Evolutionary conservation across 2,888 invertebrate species (phyloP).

Genomic region (Ophion obscuratus): DNA sequence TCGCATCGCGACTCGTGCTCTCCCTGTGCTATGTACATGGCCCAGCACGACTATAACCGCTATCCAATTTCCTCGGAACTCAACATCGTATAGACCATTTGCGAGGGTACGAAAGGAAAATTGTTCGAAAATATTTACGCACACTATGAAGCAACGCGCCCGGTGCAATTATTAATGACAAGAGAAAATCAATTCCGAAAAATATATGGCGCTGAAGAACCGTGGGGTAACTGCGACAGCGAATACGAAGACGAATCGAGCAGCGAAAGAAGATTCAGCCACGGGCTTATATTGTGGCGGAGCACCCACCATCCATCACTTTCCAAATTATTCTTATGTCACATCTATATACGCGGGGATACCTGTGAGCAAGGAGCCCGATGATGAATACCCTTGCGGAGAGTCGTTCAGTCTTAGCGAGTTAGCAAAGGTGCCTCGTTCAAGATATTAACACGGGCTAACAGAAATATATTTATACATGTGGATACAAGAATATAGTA

Average conservation of each 20-base stretch:
- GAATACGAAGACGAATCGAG: slow-evolving; percentile 39
- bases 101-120: background rate
- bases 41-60: too few species aligned
- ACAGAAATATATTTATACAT: slow-evolving; percentile 8
- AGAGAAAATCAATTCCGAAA: background rate
- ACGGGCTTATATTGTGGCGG: slow-evolving; percentile 30
- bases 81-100: background rate
- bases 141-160: background rate
- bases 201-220: slow-evolving; percentile 2
- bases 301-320: slow-evolving; percentile 51
- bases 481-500: slow-evolving; percentile 11
- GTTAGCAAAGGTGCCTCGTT: slow-evolving; percentile 36
- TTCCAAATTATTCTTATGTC: slow-evolving; percentile 58
- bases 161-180: background rate
- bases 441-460: slow-evolving; percentile 46
- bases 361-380: slow-evolving; percentile 26
- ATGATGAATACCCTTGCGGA: slow-evolving; percentile 48
- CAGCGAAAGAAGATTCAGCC: slow-evolving; percentile 43
- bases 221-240: background rate
- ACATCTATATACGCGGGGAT: slow-evolving; percentile 36
- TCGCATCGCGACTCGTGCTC: slow-evolving; percentile 16
- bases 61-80: background rate
- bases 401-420: slow-evolving; percentile 37
- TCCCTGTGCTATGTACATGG: background rate
- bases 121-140: background rate